Base-by-base conservation (phyloP, 1,140 invertebrate species). In the Drosophila erecta region DNA sequence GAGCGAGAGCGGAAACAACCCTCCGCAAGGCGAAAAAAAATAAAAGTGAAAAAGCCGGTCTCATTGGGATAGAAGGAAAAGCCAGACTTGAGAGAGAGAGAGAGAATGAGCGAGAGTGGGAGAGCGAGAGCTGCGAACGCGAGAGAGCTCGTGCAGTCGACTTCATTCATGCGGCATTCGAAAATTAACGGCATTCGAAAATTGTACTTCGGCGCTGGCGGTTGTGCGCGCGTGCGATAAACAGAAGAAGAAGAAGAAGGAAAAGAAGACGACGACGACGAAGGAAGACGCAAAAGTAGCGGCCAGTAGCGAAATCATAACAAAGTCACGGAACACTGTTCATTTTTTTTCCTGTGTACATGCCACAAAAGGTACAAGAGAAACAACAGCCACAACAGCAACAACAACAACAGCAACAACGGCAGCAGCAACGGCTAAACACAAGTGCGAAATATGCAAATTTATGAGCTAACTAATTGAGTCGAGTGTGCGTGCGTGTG, bases 391-490 rank as follows among this genome's bases (percentile, higher is more conserved):
- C 47, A 14, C 58, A 49, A 33, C 12, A 38, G 53, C 27, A 74
- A 58, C 40, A 81, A 17, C 56, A 64, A 47, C 54, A 70, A n/a
- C 49, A 71, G 35, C 33, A 55, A 4, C 59, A 50, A 47, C 15
- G 49, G 27, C 43, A 47, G 37, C 37, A 49, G 30, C 17, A 20
- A 59, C 14, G 14, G 12, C 37, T 37, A 24, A 49, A 22, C 17
- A 22, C 17, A 27, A 59, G 74, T 87, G 79, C 55, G 59, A 83
- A 87, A 89, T 87, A 87, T 87, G 84, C 84, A 87, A 89, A 87
- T 87, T 84, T 84, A 84, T 80, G 84, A 87, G 76, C 84, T 87
- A 89, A 87, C 79, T 89, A 84, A 87, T 87, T 87, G 80, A 90
- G 85, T 87, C 70, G 65, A 79, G 79, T 51, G 49, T 56, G 56